Evolutionary conservation across 2,113 vertebrate genomes (phyloP).

Genomic region (Peromyscus leucopus): DNA sequence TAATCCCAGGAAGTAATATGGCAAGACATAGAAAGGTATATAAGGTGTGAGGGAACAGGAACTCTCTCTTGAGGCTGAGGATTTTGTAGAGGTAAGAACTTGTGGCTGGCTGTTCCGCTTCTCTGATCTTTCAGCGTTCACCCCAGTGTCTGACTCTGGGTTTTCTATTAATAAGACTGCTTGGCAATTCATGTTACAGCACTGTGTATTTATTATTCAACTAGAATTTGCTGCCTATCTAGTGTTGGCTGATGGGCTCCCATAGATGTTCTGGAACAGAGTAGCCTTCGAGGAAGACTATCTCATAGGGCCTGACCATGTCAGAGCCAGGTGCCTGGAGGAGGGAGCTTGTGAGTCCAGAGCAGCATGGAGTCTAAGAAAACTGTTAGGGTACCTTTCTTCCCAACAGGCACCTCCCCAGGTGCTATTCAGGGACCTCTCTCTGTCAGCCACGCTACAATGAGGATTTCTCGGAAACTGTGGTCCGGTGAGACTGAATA

Average conservation of each 20-base stretch:
- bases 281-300: background rate
- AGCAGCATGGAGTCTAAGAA: background rate
- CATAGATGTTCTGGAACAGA: background rate
- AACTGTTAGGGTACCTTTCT: background rate
- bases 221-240: background rate
- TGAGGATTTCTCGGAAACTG: too few species aligned
- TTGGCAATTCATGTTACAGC: too few species aligned
- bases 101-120: too few species aligned
- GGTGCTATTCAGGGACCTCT: background rate
- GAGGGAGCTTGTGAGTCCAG: background rate
- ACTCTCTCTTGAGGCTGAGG: too few species aligned
- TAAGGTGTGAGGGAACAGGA: too few species aligned
- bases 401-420: background rate
- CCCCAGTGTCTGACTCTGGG: too few species aligned
- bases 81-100: too few species aligned
- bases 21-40: too few species aligned
- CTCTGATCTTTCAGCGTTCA: too few species aligned
- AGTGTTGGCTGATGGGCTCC: background rate
- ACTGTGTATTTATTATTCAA: background rate
- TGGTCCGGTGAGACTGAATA: background rate
- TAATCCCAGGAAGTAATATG: too few species aligned
- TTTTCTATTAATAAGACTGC: too few species aligned
- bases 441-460: background rate
- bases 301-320: background rate
- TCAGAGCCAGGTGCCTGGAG: background rate